Base-by-base conservation (phyloP, 2,113 vertebrate genomes). In the Elephas maximus region DNA sequence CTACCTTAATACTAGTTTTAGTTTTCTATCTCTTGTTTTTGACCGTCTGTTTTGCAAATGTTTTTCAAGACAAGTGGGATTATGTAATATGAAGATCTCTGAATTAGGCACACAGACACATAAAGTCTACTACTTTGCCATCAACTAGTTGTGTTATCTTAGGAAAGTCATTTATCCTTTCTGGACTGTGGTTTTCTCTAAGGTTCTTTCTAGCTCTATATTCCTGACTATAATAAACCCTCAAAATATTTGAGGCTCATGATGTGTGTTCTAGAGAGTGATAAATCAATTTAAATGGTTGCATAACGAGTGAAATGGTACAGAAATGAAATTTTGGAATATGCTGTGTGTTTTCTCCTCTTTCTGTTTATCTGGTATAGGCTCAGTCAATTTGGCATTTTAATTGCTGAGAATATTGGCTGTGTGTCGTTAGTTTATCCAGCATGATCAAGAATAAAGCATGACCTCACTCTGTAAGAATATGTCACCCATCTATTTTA, bases 401-500 rank as follows among this genome's bases (percentile, higher is more conserved):
- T 85, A 37, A 48, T 93, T 80, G 48, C 90, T 85, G 28, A 86
- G 86, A 86, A 53, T 69, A 18, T 77, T 92, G 89, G n/a, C 24
- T 65, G 23, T 51, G 33, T 77, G 28, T 92, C 81, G 37, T 30
- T 26, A 83, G 67, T 95, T 74, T 97, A 44, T 83, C 63, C 67
- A 51, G 81, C 12, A 15, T 77, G 93, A 76, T 79, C 96, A 82
- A 97, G 92, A 97, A 96, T 97, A 96, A 93, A 91, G 45, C 57
- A 93, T 98, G 96, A 97, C 88, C 74, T 98, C 97, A 96, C 57
- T 67, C 62, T 2, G 28, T 44, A 63, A 91, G 60, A 86, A 74
- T 78, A n/a, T 96, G 63, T 89, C 88, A 94, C 89, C 80, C 37
- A n/a, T 96, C 92, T 94, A 80, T 94, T 97, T 96, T 65, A 95